Evolutionary conservation across 2,888 invertebrate genomes (phyloP).

Genomic region (Sinodicranocentrus sp.): DNA sequence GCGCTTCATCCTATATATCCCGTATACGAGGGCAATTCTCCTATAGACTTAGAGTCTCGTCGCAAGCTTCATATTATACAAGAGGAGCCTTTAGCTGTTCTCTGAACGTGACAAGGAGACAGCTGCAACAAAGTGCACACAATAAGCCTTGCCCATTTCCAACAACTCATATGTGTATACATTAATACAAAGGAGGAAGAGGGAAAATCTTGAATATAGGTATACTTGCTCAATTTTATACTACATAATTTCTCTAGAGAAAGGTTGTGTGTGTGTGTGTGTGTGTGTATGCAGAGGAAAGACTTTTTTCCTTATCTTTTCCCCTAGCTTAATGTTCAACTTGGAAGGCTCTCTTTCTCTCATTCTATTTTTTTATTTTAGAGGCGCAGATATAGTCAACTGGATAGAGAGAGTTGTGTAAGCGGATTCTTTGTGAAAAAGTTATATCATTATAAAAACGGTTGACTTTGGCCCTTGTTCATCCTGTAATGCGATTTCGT

Average conservation of each 20-base stretch:
- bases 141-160: slow-evolving; percentile 30
- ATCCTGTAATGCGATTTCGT: slow-evolving; percentile 60
- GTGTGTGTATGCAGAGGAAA: neutral
- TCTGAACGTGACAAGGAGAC: slow-evolving; percentile 45
- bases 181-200: too few relatives aligned
- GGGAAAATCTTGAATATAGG: neutral
- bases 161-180: neutral
- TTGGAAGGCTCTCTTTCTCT: slow-evolving; percentile 9
- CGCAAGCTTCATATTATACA: too few relatives aligned
- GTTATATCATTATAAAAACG: slow-evolving; percentile 53
- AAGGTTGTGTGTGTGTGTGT: neutral
- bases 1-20: too few relatives aligned
- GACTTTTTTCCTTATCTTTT: slow-evolving; percentile 41
- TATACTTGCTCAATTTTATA: slow-evolving; percentile 1
- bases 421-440: slow-evolving; percentile 36
- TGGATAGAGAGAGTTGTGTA: too few relatives aligned
- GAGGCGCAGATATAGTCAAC: too few relatives aligned
- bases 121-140: slow-evolving; percentile 39
- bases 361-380: neutral
- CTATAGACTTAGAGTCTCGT: too few relatives aligned
- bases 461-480: slow-evolving; percentile 58
- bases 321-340: slow-evolving; percentile 32
- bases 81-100: neutral
- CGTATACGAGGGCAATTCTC: too few relatives aligned
- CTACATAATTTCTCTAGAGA: neutral